phyloP scores from a whole-genome alignment of 2,113 vertebrate genomes.

The Atherinomorus stipes region DNA sequence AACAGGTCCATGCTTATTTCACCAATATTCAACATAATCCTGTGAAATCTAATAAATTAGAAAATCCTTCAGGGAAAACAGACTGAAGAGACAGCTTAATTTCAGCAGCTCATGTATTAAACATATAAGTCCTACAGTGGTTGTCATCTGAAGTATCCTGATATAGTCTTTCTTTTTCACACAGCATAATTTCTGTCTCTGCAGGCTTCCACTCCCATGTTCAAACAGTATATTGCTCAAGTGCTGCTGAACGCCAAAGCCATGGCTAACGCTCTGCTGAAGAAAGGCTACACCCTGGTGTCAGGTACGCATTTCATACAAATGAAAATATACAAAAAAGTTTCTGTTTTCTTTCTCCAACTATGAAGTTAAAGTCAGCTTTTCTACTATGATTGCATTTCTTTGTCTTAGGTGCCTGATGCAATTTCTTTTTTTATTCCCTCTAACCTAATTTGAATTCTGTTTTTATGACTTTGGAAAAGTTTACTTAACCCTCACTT shows the following conservation, averaged over 20 bases:
- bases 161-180: constrained; percentile 19
- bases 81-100: background rate
- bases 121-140: background rate
- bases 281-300: constrained; percentile 89
- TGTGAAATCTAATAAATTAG: background rate
- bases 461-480: constrained; percentile 28
- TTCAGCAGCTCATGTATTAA: constrained; percentile 20
- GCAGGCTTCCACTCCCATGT: constrained; percentile 88
- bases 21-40: background rate
- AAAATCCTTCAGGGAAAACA: background rate
- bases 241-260: constrained; percentile 89
- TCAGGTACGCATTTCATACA: constrained; percentile 80
- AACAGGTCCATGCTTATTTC: constrained; percentile 82
- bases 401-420: constrained; percentile 14
- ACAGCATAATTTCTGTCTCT: constrained; percentile 19
- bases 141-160: background rate
- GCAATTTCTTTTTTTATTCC: constrained; percentile 22
- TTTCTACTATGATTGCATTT: background rate
- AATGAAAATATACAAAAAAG: background rate
- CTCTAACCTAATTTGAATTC: constrained; percentile 29
- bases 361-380: constrained; percentile 4
- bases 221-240: constrained; percentile 88
- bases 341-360: background rate
- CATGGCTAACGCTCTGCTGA: constrained; percentile 89
- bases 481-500: constrained; percentile 25